Percentiles rank a stretch among this genome's conserved stretches.
Evolutionary conservation across 23 tunicate genomes (phyloP).

Genomic region (Trididemnum miniatum): DNA sequence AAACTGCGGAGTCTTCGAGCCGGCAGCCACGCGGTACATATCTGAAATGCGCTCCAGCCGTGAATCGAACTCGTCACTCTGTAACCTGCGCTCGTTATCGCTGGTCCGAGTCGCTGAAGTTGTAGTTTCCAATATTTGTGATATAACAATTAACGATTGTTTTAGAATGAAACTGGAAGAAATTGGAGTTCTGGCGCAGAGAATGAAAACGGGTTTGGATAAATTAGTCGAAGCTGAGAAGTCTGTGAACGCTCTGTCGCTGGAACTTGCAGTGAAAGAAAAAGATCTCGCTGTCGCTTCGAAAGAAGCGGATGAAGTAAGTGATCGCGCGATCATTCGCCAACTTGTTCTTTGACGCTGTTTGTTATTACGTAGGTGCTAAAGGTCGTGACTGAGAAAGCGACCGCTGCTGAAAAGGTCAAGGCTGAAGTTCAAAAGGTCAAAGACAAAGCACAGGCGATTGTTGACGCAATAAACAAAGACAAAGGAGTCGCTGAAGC

Average conservation of each 20-base stretch:
- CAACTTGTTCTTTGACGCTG: too few relatives aligned
- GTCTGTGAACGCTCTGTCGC: slow-evolving; percentile 66
- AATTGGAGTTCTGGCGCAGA: slow-evolving; percentile 52
- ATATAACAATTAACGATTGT: background rate
- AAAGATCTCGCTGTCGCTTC: slow-evolving; percentile 85
- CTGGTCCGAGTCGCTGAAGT: too few relatives aligned
- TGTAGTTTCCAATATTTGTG: background rate
- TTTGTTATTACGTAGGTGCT: too few relatives aligned
- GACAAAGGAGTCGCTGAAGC: slow-evolving; percentile 86
- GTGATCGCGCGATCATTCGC: too few relatives aligned
- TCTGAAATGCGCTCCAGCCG: too few relatives aligned
- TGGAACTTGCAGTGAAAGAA: slow-evolving; percentile 65
- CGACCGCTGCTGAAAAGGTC: slow-evolving; percentile 68
- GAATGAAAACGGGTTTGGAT: slow-evolving; percentile 80
- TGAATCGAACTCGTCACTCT: too few relatives aligned
- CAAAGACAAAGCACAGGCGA: slow-evolving; percentile 79
- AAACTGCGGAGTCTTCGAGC: too few relatives aligned
- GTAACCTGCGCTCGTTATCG: too few relatives aligned
- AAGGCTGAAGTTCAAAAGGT: slow-evolving; percentile 77
- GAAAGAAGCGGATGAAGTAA: slow-evolving; percentile 70
- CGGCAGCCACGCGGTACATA: too few relatives aligned
- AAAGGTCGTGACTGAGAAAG: slow-evolving; percentile 74
- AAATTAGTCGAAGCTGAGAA: slow-evolving; percentile 79
- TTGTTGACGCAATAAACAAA: slow-evolving; percentile 65
- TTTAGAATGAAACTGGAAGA: slow-evolving; percentile 48